phyloP scores from a whole-genome alignment of 1,140 invertebrate species.

The Oedothorax gibbosus region DNA sequence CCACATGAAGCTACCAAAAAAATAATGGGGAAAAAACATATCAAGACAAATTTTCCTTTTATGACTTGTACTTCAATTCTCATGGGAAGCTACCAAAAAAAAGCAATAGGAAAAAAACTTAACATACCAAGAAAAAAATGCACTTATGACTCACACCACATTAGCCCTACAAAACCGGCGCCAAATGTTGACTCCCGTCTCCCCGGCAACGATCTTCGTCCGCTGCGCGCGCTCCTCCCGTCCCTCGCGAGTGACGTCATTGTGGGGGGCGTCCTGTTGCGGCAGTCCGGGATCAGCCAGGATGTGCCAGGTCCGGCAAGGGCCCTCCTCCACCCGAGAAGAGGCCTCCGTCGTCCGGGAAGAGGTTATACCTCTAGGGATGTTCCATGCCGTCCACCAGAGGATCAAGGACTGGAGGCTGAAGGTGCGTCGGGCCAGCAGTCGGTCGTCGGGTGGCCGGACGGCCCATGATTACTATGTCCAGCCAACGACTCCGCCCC shows the following conservation, averaged over 20 bases:
- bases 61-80: too few species aligned
- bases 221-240: slow-evolving; percentile 34
- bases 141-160: too few species aligned
- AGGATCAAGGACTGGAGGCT: slow-evolving; percentile 57
- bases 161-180: too few species aligned
- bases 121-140: too few species aligned
- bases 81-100: too few species aligned
- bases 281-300: slow-evolving; percentile 17
- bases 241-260: slow-evolving; percentile 39
- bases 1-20: too few species aligned
- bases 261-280: slow-evolving; percentile 27
- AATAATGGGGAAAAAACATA: too few species aligned
- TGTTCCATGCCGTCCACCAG: slow-evolving; percentile 61
- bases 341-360: slow-evolving; percentile 26
- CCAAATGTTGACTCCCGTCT: slow-evolving; percentile 27
- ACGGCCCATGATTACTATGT: slow-evolving; percentile 20
- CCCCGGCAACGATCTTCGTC: slow-evolving; percentile 44
- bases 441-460: slow-evolving; percentile 37
- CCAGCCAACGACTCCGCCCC: not conserved
- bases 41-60: too few species aligned
- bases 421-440: slow-evolving; percentile 51
- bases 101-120: too few species aligned
- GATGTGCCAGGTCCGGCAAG: slow-evolving; percentile 51
- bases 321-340: slow-evolving; percentile 23
- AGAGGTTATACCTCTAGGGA: slow-evolving; percentile 24